phyloP scores from a whole-genome alignment of 2,797 vertebrate species.

The Acanthurus leucopareius region DNA sequence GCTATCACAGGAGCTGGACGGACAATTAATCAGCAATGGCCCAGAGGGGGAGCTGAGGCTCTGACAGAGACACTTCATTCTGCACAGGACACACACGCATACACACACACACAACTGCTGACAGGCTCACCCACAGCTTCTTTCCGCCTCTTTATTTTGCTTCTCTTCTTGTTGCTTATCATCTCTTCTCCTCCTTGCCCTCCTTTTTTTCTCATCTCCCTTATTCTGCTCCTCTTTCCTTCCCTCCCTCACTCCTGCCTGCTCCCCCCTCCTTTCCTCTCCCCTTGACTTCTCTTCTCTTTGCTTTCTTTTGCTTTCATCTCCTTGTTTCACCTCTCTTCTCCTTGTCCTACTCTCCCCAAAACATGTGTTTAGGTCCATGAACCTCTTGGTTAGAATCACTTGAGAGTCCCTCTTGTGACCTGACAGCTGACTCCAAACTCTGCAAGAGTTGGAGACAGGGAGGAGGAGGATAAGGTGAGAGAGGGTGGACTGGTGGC shows the following conservation, averaged over 20 bases:
- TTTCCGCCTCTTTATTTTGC: slow-evolving; percentile 43
- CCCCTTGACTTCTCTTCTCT: slow-evolving; percentile 5
- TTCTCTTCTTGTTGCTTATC: slow-evolving; percentile 23
- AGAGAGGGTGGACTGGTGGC: slow-evolving; percentile 60
- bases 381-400: slow-evolving; percentile 52
- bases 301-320: slow-evolving; percentile 7
- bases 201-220: slow-evolving; percentile 29
- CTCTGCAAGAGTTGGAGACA: slow-evolving; percentile 41
- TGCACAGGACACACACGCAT: slow-evolving; percentile 65
- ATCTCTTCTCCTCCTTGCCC: slow-evolving; percentile 39
- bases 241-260: background rate
- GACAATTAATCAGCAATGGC: slow-evolving; percentile 86
- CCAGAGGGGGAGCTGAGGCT: slow-evolving; percentile 77
- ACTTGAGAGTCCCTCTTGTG: slow-evolving; percentile 43
- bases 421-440: slow-evolving; percentile 54
- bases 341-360: slow-evolving; percentile 24
- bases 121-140: slow-evolving; percentile 58
- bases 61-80: slow-evolving; percentile 85
- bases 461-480: slow-evolving; percentile 45
- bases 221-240: slow-evolving; percentile 1
- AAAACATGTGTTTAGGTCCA: slow-evolving; percentile 42
- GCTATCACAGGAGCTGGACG: slow-evolving; percentile 83
- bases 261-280: background rate
- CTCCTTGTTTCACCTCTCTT: background rate
- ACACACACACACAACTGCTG: slow-evolving; percentile 50